Evolutionary conservation across 1,140 invertebrate species (phyloP), one percentile per base, ranked within the genome.

Genomic region (Diploscapter pachys): DNA sequence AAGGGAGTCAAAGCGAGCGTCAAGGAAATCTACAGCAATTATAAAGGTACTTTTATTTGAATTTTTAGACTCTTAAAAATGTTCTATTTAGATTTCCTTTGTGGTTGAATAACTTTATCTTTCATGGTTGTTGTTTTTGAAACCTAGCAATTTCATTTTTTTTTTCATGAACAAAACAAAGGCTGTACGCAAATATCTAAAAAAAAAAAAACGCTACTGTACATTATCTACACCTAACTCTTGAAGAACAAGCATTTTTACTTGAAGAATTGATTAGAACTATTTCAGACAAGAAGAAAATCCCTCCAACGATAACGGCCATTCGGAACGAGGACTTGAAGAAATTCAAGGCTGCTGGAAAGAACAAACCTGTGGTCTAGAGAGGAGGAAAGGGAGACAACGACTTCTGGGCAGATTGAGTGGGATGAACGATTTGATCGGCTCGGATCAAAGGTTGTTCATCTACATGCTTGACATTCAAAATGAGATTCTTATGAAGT

Each of bases 1-100:
- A 56, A 85, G 86, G 50, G 81, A 92, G 69, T 89, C 90, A 3
- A 86, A 89, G 31, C 89, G 90, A 82, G 91, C 91, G 56, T 93
- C 93, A 88, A 90, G 90, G 68, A 53, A 66, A 8, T 6, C 6
- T 63, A 48, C 9, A 48, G 8, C n/a, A 48, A 48, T 31, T n/a
- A 80, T 69, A 73, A 70, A 51, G n/a, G 49, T 63, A 13, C 77
- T 75, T 63, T 53, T 48, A 69, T 49, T 66, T 74, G 50, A 52
- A 31, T 66, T 11, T 50, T 31, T 59, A 8, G 59, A 63, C n/a
- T 63, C 4, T 31, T 50, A 52, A 3, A 13, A 9, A 5, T 3
- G 11, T 72, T 6, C 31, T n/a, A 48, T 62, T 48, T 81, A 50
- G 11, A 11, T 9, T 48, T 52, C 48, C 6, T 51, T 78, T 67